Conservation (phyloP, 2,113 vertebrate genomes). For the Rhombomys opimus region DNA sequence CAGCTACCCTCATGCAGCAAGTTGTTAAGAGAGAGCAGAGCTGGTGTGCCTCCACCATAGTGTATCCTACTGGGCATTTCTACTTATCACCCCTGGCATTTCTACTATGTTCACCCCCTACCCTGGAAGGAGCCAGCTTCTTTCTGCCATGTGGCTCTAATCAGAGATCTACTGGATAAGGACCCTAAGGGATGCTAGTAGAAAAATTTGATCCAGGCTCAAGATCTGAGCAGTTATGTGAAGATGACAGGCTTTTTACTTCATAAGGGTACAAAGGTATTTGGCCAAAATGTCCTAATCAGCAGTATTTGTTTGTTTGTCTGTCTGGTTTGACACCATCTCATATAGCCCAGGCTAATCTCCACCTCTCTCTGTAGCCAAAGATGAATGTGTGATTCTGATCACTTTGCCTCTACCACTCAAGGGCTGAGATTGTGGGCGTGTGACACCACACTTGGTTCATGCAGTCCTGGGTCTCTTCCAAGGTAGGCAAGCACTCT, state of each 20-base stretch:
- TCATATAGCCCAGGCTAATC: neutral
- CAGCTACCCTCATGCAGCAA: no score
- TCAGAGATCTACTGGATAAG: neutral
- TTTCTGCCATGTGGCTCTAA: neutral
- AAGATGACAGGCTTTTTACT: neutral
- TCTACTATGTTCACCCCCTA: neutral
- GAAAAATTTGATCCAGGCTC: neutral
- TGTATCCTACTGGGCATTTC: neutral
- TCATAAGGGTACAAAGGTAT: neutral
- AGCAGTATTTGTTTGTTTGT: neutral
- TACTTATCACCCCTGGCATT: neutral
- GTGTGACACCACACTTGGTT: neutral
- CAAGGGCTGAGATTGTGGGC: neutral
- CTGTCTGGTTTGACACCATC: neutral
- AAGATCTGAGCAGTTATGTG: neutral
- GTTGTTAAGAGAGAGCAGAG: neutral
- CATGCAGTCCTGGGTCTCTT: neutral
- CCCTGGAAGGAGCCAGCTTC: neutral
- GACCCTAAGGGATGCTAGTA: neutral
- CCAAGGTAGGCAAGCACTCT: neutral
- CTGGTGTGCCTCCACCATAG: neutral
- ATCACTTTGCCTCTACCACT: neutral
- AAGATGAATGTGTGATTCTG: neutral
- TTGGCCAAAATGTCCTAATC: neutral
- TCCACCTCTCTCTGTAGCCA: neutral